These are phyloP conservation scores for Ovis canadensis DNA, from an alignment of 2,113 vertebrate species.

Conservation along the genomic window DNA sequence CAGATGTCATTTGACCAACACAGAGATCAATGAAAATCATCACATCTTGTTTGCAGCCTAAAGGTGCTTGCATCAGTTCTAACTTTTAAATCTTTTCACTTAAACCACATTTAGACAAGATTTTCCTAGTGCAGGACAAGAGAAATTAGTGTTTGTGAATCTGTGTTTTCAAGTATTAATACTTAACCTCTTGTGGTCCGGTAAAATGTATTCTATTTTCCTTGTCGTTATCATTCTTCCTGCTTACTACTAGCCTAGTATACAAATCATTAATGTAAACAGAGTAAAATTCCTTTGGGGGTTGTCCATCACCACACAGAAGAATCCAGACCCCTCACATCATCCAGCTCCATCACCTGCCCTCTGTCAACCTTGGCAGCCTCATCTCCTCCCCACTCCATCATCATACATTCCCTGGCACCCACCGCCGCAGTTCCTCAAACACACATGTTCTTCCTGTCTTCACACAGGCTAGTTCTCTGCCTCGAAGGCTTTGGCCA, in stretches of 20 bases:
- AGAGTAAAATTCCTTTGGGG: not conserved
- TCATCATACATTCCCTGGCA: not conserved
- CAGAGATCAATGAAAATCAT: not conserved
- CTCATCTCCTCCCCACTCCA: not conserved
- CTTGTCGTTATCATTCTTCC: not conserved
- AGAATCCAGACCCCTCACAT: not conserved
- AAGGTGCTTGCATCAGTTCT: not conserved
- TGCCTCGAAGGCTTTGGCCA: not conserved
- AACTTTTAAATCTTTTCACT: not conserved
- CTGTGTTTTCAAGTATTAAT: not conserved
- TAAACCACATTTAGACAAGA: not conserved
- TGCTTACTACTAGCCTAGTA: not conserved
- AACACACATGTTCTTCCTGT: not conserved
- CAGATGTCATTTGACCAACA: constrained; percentile 3
- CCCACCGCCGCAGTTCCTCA: not conserved
- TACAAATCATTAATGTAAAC: not conserved
- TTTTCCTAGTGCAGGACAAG: not conserved
- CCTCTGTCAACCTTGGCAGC: not conserved
- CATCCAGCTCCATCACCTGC: not conserved
- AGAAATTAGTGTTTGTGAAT: not conserved
- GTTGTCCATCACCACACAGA: not conserved
- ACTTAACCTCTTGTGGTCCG: not conserved
- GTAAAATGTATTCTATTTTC: not conserved
- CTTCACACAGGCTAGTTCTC: not conserved
- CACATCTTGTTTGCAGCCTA: not conserved